Conservation (phyloP, 2,888 invertebrate genomes). For the Taphrorychus bicolor region DNA sequence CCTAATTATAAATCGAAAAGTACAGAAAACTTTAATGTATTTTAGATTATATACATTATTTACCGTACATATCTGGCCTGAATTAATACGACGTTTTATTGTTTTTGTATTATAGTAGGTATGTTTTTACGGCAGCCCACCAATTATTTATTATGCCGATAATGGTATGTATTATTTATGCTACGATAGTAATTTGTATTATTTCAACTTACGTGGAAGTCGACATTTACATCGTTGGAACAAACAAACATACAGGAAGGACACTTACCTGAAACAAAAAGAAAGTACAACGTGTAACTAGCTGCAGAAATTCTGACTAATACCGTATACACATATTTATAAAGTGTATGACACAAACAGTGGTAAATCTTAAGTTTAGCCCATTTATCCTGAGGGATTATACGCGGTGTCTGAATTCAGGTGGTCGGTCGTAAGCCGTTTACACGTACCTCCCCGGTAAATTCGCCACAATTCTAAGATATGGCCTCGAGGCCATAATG, state of each 20-base stretch:
- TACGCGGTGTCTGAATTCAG: constrained; percentile 17
- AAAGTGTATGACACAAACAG: too few relatives aligned
- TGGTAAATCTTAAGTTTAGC: too few relatives aligned
- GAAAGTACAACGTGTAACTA: constrained; percentile 14
- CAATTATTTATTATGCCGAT: not conserved
- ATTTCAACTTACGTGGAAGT: not conserved
- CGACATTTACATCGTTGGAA: too few relatives aligned
- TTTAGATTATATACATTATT: constrained; percentile 26
- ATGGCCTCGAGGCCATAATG: constrained; percentile 21
- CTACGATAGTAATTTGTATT: not conserved
- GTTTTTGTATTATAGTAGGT: not conserved
- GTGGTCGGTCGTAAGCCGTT: constrained; percentile 8
- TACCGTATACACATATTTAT: too few relatives aligned
- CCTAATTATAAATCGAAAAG: constrained; percentile 26
- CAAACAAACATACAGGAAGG: not conserved
- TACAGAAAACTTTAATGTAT: constrained; percentile 23
- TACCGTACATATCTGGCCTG: not conserved
- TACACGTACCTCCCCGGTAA: too few relatives aligned
- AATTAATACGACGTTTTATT: not conserved
- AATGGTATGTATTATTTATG: not conserved
- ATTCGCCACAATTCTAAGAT: constrained; percentile 32
- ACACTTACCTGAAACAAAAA: not conserved
- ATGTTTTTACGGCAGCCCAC: not conserved
- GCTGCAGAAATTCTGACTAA: too few relatives aligned
- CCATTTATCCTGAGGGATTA: constrained; percentile 27